A percentile compares a stretch with the other conserved stretches of the same genome.
phyloP scores from a whole-genome alignment of 2,888 invertebrate genomes.

The Caenorhabditis panamensis region DNA sequence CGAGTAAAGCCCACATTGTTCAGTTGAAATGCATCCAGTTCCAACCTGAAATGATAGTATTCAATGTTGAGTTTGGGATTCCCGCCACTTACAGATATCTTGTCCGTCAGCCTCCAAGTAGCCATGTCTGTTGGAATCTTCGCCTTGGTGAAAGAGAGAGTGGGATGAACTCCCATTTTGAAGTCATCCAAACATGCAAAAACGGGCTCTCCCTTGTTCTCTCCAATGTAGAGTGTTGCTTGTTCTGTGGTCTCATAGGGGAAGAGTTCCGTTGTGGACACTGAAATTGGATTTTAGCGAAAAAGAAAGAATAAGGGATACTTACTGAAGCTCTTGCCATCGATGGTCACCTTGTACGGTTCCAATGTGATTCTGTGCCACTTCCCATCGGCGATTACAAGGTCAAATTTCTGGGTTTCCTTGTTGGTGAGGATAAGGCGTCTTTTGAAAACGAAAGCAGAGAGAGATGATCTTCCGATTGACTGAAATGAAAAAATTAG shows the following conservation, averaged over 20 bases:
- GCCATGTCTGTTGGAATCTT: conserved; percentile 45
- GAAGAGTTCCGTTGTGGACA: conserved; percentile 46
- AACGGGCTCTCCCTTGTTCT: conserved; percentile 17
- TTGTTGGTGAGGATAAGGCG: conserved; percentile 54
- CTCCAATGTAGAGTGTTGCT: conserved; percentile 47
- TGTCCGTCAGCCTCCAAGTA: conserved; percentile 45
- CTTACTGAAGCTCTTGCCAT: conserved; percentile 63
- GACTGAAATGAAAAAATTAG: conserved; percentile 30
- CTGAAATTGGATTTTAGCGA: conserved; percentile 24
- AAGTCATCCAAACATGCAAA: conserved; percentile 63
- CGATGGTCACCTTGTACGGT: conserved; percentile 64
- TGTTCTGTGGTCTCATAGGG: conserved; percentile 30
- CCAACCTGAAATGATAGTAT: conserved; percentile 28
- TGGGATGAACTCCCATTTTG: conserved; percentile 58
- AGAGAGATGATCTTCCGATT: conserved; percentile 24
- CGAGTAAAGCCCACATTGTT: conserved; percentile 67
- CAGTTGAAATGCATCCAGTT: conserved; percentile 64
- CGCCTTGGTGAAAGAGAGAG: conserved; percentile 59
- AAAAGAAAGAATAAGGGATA: not conserved
- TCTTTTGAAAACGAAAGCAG: conserved; percentile 54
- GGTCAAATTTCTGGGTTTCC: conserved; percentile 57
- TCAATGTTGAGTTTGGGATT: too few species aligned
- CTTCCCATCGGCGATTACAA: conserved; percentile 64
- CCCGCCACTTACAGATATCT: conserved; percentile 26
- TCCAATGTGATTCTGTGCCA: conserved; percentile 66